Evolutionary conservation across 2,797 vertebrate species (phyloP).

Genomic region (Cuniculus paca): DNA sequence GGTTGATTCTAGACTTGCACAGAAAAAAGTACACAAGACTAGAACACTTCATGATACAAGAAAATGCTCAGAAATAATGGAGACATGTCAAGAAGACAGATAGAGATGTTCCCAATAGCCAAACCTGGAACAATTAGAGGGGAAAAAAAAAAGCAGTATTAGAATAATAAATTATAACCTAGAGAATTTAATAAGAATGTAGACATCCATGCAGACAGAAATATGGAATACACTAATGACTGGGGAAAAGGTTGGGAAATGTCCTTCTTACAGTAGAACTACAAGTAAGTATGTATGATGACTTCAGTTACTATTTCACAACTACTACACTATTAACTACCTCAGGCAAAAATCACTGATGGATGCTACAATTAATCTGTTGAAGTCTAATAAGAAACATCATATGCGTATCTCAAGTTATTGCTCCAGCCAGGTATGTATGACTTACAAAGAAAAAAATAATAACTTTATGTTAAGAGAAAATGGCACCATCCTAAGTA

Average conservation of each 20-base stretch:
- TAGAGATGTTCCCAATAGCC: background rate
- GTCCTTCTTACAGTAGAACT: background rate
- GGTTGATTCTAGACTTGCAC: background rate
- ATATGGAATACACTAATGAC: background rate
- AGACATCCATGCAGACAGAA: background rate
- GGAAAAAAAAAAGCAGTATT: background rate
- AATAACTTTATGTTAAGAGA: background rate
- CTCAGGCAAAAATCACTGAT: background rate
- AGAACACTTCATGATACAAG: background rate
- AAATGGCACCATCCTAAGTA: background rate
- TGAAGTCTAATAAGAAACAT: background rate
- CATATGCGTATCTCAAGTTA: background rate
- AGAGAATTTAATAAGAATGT: background rate
- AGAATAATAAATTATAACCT: background rate
- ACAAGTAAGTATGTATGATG: background rate
- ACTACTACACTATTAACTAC: background rate
- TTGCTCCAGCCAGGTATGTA: background rate
- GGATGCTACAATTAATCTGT: background rate
- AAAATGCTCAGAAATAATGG: conserved; percentile 44
- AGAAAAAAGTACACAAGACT: conserved; percentile 1
- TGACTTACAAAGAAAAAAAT: background rate
- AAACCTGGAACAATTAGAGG: background rate
- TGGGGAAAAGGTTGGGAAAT: background rate
- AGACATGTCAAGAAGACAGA: conserved; percentile 2
- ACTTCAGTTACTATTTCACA: background rate